Evolutionary conservation across 2,797 vertebrate species (phyloP), one percentile per base, ranked within the genome.

Genomic region (Darevskia mixta): DNA sequence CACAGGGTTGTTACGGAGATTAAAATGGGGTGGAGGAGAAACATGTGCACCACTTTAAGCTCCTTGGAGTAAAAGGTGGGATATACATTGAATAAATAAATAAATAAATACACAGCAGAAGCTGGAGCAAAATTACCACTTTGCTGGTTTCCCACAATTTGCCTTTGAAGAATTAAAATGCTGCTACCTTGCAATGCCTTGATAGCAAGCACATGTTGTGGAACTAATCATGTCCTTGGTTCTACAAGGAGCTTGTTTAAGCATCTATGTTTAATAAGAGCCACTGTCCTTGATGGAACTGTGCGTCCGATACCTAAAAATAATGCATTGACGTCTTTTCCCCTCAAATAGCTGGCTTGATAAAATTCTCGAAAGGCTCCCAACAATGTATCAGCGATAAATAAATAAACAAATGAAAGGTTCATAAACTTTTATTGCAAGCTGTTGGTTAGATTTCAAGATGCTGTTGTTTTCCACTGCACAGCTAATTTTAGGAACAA

Each of bases 401-500:
- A 55, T 55, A 55, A 55, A 55, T 55, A 55, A 55, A 55, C 49
- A 64, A 73, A 35, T 3, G 35, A 35, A 38, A 1, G 64, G 5
- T 43, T 58, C 55, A 67, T 27, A 72, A 78, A 27, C 17, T 23
- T 86, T 87, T 88, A 73, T 20, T 35, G 58, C 10, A 55, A 75
- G 5, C 79, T 13, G 1, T 49, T 43, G 41, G 20, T 80, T 13
- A 64, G 18, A 81, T 3, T 58, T n/a, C 66, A 66, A 77, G 32
- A 66, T 69, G 55, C 0, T 35, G 45, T 43, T 23, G 35, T 25
- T 85, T 80, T 41, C 76, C 8, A 32, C 55, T 61, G 64, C 18
- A 32, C 72, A 76, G 79, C 20, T 71, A 64, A 87, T 81, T 32
- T 82, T 86, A 81, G 66, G 81, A 71, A 81, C 29, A 15, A 79